phyloP scores from a whole-genome alignment of 2,113 vertebrate genomes.

The Galbula dea region DNA sequence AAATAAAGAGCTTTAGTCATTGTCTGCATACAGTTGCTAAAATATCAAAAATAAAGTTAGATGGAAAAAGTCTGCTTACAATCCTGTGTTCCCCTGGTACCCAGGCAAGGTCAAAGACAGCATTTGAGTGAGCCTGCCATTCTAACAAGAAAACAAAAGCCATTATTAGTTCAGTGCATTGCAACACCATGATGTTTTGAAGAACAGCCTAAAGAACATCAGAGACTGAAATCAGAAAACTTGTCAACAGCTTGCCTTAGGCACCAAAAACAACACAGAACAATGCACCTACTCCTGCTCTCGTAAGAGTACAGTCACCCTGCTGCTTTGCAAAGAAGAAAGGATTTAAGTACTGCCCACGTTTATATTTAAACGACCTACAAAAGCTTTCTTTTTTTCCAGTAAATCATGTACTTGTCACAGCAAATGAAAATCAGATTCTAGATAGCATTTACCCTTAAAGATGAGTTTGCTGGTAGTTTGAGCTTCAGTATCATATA shows the following conservation, averaged over 20 bases:
- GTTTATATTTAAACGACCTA: background rate
- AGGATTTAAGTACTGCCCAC: background rate
- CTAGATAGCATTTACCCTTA: constrained; percentile 76
- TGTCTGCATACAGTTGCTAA: background rate
- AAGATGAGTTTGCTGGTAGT: constrained; percentile 68
- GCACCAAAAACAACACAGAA: background rate
- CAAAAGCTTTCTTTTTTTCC: background rate
- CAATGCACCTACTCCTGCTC: background rate
- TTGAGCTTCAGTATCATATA: constrained; percentile 85
- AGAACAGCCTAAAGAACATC: background rate
- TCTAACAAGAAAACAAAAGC: constrained; percentile 74
- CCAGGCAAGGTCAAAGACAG: constrained; percentile 96
- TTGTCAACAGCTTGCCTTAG: background rate
- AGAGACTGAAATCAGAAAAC: background rate
- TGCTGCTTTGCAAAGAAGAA: background rate
- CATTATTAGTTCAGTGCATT: background rate
- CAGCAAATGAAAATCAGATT: background rate
- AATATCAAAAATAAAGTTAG: constrained; percentile 17
- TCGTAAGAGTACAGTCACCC: background rate
- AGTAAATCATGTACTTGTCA: background rate
- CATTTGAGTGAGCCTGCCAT: constrained; percentile 95
- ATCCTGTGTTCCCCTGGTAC: constrained; percentile 87
- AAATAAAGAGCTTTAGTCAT: constrained; percentile 10
- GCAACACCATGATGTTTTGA: background rate
- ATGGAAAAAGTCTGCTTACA: constrained; percentile 73